A percentile compares a stretch with the other conserved stretches of the same genome.
Conservation (phyloP, 2,888 invertebrate genomes). For the Enchytraeus crypticus region DNA sequence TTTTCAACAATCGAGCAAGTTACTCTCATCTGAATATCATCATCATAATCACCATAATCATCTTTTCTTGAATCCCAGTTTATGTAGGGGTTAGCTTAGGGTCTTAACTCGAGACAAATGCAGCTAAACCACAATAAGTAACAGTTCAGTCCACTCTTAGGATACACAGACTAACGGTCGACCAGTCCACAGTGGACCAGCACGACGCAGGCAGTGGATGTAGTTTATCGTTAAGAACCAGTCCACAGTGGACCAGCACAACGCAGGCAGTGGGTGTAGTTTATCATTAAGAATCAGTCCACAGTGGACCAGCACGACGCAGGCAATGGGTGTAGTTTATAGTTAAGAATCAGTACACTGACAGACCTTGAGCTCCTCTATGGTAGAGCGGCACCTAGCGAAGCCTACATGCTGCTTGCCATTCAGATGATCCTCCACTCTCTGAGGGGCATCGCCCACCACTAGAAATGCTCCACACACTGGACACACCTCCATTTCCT, state of each 20-base stretch:
- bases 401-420: conserved; percentile 97
- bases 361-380: conserved; percentile 32
- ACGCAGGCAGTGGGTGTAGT: background rate
- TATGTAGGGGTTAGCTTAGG: too few relatives aligned
- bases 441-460: conserved; percentile 92
- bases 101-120: too few relatives aligned
- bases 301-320: background rate
- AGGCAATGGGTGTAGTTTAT: background rate
- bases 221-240: background rate
- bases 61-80: too few relatives aligned
- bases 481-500: conserved; percentile 97
- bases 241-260: too few relatives aligned
- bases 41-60: too few relatives aligned
- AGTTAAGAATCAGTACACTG: background rate
- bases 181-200: too few relatives aligned
- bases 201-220: too few relatives aligned
- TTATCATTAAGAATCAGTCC: background rate
- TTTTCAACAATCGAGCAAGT: too few relatives aligned
- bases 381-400: conserved; percentile 49
- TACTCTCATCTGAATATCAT: too few relatives aligned
- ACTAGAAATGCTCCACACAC: conserved; percentile 98
- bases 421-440: conserved; percentile 93
- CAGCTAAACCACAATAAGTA: too few relatives aligned
- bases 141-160: too few relatives aligned
- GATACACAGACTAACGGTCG: too few relatives aligned